Evolutionary conservation across 2,888 invertebrate species (phyloP), one percentile per base, ranked within the genome.

Genomic region (Sarcophaga rosellei): DNA sequence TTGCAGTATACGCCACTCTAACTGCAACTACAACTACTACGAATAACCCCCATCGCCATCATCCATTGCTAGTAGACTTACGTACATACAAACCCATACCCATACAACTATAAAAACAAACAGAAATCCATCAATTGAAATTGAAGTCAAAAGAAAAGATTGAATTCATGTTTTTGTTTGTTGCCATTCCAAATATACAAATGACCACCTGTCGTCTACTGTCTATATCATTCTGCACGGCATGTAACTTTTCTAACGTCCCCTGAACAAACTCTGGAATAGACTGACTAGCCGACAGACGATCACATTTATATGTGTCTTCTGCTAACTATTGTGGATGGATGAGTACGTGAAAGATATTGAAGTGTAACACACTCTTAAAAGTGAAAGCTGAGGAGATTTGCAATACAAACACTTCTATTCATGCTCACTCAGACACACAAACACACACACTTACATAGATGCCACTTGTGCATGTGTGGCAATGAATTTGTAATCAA

Each of bases 191-290:
- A 63, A 69, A 73, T 69, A 78, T 73, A 75, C 79, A 86, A 83
- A 84, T 75, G 84, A 65, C 86, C 86, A 86, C 86, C 86, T 86
- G 86, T 84, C 86, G 86, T 74, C 84, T 75, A 75, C 62, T 84
- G 84, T 84, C 84, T 86, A 12, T 20, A 66, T 15, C 17, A 35
- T 66, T 66, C 35, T 66, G 17, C 53, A 53, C 10, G 12, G 53
- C 17, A 53, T 53, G 53, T 53, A 5, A 15, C 17, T 53, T 53
- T 12, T 53, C 15, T 53, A 53, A 15, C 12, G 12, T 53, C 53
- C 53, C 53, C 17, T 15, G 1, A 53, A 15, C 53, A 53, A 53
- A 53, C 53, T 53, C 53, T 17, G 53, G 17, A 53, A 15, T 53
- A 53, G 53, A 53, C 17, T 59, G 12, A 53, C 17, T 59, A 8